Evolutionary conservation across 1,140 invertebrate species (phyloP), one percentile per base, ranked within the genome.

Genomic region (Mamestra configurata): DNA sequence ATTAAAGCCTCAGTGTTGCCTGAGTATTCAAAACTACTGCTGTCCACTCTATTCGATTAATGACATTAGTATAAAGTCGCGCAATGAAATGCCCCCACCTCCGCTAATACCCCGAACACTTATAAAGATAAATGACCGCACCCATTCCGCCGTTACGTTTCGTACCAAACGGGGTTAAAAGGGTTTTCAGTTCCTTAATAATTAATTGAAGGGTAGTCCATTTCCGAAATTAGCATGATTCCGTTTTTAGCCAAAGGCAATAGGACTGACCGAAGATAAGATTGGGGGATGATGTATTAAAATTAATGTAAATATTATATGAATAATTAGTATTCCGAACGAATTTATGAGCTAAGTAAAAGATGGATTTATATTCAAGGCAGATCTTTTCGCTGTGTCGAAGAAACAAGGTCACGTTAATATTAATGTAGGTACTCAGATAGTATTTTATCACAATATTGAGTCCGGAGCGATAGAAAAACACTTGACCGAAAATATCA

Each of bases 101-200:
- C 70, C 57, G 77, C 83, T 86, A 85, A 88, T 84, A 64, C 73
- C 79, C 83, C 86, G 22, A 87, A 89, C 88, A 90, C 89, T 89
- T 92, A 90, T 88, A 89, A 89, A 90, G 91, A 90, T 88, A 88
- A 88, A 91, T 88, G 86, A 86, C 85, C 89, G 85, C 88, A 83
- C 86, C 88, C 87, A 84, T 87, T 90, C 84, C 84, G 82, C 85
- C 73, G 57, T 76, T 89, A 85, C 88, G 84, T 91, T 90, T 88
- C 85, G 83, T 82, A 76, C 82, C 84, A 86, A 88, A 89, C 79
- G 81, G 81, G 87, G 86, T 86, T 89, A 89, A 93, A 93, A 93
- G 91, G 90, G 92, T 90, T 90, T 89, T 89, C 87, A 89, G 84
- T 84, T 85, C 79, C 86, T 83, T 82, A 88, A 91, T 91, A 93